These are phyloP conservation scores for Cynaeus angustus DNA, from an alignment of 2,888 invertebrate species.

Conservation along the genomic window DNA sequence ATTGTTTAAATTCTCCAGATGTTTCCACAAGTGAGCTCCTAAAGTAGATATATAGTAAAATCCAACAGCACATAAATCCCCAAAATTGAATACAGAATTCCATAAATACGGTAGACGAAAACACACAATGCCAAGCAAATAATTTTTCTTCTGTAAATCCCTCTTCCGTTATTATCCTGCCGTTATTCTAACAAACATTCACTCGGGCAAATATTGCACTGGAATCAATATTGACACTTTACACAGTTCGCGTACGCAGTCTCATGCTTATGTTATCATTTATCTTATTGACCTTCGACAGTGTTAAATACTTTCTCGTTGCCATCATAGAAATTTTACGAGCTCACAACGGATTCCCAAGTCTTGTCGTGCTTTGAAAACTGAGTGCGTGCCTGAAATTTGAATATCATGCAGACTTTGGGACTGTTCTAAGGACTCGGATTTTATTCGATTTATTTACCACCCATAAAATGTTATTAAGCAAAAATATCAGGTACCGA, in stretches of 20 bases:
- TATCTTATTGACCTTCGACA: not conserved
- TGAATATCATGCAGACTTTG: conserved; percentile 44
- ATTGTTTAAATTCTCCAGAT: conserved; percentile 28
- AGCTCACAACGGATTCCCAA: conserved; percentile 7
- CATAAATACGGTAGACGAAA: conserved; percentile 11
- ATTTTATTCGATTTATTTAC: conserved; percentile 44
- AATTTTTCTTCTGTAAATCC: not conserved
- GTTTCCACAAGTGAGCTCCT: not conserved
- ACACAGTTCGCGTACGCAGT: conserved; percentile 3
- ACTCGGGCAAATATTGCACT: conserved; percentile 12
- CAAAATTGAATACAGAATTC: conserved; percentile 18
- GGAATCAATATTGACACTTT: conserved; percentile 23
- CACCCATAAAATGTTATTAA: conserved; percentile 43
- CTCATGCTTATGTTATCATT: not conserved
- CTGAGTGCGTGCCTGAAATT: conserved; percentile 45
- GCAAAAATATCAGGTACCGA: conserved; percentile 36
- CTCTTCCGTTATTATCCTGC: not conserved
- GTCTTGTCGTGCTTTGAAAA: conserved; percentile 27
- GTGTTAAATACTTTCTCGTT: conserved; percentile 12
- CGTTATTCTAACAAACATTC: conserved; percentile 11
- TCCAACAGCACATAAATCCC: not conserved
- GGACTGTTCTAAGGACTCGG: conserved; percentile 30
- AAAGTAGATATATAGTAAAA: conserved; percentile 15
- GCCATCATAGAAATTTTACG: conserved; percentile 23
- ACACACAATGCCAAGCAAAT: not conserved